Conservation (phyloP, 2,797 vertebrate genomes). For the Sciaenops ocellatus region DNA sequence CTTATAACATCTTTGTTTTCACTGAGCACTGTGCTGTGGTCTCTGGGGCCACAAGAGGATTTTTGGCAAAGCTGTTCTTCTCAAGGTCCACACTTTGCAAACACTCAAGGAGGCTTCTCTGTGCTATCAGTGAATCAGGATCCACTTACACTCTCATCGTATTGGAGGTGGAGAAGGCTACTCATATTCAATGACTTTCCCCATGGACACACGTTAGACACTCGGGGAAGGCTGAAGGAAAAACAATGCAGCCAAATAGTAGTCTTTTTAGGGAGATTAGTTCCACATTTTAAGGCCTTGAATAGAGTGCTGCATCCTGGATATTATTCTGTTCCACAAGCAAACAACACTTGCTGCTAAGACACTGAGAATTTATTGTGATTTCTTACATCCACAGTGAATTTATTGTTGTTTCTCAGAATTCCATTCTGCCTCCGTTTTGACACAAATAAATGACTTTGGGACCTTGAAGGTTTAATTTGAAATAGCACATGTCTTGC, state of each 20-base stretch:
- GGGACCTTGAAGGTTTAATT: slow-evolving; percentile 89
- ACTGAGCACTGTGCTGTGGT: slow-evolving; percentile 77
- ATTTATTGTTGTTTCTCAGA: slow-evolving; percentile 84
- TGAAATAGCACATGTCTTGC: slow-evolving; percentile 84
- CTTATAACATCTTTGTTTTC: slow-evolving; percentile 91
- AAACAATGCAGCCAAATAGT: slow-evolving; percentile 78
- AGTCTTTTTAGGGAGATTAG: slow-evolving; percentile 83
- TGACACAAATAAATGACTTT: slow-evolving; percentile 86
- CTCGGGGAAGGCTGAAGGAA: slow-evolving; percentile 71
- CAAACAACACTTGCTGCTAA: slow-evolving; percentile 77
- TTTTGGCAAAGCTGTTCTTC: slow-evolving; percentile 83
- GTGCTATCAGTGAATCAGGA: slow-evolving; percentile 77
- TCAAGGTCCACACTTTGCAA: slow-evolving; percentile 80
- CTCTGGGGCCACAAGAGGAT: slow-evolving; percentile 83
- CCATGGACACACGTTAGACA: slow-evolving; percentile 68
- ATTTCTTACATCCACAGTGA: slow-evolving; percentile 80
- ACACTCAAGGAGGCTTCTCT: slow-evolving; percentile 71
- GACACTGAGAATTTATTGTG: slow-evolving; percentile 82
- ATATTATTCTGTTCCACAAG: slow-evolving; percentile 78
- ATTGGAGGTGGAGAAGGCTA: slow-evolving; percentile 60
- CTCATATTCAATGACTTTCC: slow-evolving; percentile 59
- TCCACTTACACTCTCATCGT: slow-evolving; percentile 44
- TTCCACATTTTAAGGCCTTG: slow-evolving; percentile 83
- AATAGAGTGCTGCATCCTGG: slow-evolving; percentile 78
- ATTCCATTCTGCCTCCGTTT: slow-evolving; percentile 80